Evolutionary conservation across 2,113 vertebrate genomes (phyloP).

Genomic region (Urocitellus parryii): DNA sequence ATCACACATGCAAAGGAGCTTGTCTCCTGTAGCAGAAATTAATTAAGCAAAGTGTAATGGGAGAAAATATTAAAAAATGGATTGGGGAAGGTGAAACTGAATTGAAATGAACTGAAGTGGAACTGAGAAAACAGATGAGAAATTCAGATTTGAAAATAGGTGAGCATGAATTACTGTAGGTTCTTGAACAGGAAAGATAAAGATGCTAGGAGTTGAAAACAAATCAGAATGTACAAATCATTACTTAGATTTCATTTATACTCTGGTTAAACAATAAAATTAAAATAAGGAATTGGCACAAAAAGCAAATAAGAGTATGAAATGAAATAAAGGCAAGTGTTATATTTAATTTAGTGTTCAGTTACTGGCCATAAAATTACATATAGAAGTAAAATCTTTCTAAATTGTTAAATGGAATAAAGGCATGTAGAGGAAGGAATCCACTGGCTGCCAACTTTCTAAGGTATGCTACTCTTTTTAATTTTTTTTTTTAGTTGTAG

Average conservation of each 20-base stretch:
- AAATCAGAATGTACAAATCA: conserved; percentile 11
- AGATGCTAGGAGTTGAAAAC: conserved; percentile 1
- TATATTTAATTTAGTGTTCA: not conserved
- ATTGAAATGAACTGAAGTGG: not conserved
- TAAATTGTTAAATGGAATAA: not conserved
- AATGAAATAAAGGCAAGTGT: conserved; percentile 40
- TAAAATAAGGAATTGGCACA: not conserved
- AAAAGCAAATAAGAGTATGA: conserved; percentile 9
- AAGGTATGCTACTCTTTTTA: not conserved
- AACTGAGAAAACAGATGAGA: not conserved
- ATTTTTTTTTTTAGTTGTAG: too few relatives aligned
- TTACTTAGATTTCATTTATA: conserved; percentile 34
- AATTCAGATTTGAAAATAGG: conserved; percentile 6
- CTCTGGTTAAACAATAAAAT: not conserved
- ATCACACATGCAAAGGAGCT: not conserved
- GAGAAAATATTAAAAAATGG: not conserved
- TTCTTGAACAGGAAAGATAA: not conserved
- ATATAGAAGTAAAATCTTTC: not conserved
- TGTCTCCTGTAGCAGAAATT: not conserved
- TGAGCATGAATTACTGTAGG: not conserved
- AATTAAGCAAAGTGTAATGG: not conserved
- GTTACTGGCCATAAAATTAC: not conserved
- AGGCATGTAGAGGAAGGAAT: not conserved
- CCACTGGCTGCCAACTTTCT: not conserved
- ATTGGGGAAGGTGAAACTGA: not conserved